phyloP scores from a whole-genome alignment of 2,113 vertebrate genomes.

The Oreochromis niloticus region DNA sequence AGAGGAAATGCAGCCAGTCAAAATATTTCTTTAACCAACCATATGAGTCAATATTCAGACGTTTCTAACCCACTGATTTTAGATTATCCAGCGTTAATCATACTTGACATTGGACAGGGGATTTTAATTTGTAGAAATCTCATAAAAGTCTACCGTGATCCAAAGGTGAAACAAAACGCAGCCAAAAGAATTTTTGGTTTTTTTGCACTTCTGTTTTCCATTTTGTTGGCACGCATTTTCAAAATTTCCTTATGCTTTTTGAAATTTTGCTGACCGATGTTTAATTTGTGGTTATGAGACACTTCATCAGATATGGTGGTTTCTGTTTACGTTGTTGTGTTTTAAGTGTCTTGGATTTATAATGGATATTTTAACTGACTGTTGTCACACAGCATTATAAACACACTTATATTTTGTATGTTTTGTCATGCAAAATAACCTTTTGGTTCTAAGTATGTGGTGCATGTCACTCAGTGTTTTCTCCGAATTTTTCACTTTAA shows the following conservation, averaged over 20 bases:
- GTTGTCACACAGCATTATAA: not conserved
- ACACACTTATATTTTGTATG: not conserved
- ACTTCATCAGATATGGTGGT: not conserved
- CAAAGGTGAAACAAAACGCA: not conserved
- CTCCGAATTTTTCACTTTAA: not conserved
- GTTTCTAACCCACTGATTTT: not conserved
- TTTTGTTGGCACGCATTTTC: not conserved
- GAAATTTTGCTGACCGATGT: not conserved
- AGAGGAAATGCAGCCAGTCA: not conserved
- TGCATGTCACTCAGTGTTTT: not conserved
- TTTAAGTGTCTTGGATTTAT: not conserved
- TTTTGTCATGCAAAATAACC: not conserved
- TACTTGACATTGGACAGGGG: not conserved
- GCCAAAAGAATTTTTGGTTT: not conserved
- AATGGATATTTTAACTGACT: not conserved
- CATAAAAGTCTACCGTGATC: not conserved
- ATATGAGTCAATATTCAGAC: not conserved
- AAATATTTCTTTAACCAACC: not conserved
- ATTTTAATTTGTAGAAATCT: not conserved
- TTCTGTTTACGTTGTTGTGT: not conserved
- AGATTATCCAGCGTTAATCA: not conserved
- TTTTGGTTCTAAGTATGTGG: not conserved
- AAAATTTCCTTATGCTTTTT: not conserved
- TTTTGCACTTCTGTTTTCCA: not conserved
- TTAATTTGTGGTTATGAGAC: not conserved